These are phyloP conservation scores for Lasaia peninsularis DNA, from an alignment of 1,140 invertebrate genomes.

Conservation along the genomic window DNA sequence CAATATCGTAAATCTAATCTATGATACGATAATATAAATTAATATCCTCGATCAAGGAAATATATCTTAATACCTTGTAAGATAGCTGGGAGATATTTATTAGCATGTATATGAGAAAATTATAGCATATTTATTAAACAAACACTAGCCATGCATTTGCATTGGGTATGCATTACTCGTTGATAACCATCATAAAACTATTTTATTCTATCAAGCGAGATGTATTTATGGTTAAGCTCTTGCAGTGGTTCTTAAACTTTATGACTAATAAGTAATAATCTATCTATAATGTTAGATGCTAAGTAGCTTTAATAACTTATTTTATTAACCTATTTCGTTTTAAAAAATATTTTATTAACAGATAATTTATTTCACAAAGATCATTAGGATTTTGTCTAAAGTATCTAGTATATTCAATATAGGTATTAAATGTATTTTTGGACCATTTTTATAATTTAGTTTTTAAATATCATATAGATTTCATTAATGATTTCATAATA, in stretches of 20 bases:
- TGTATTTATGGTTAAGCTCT: not conserved
- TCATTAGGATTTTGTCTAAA: too few species aligned
- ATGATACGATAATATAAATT: too few species aligned
- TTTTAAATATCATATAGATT: too few species aligned
- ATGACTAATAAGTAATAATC: not conserved
- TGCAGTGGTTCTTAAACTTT: not conserved
- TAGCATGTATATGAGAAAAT: slow-evolving; percentile 9
- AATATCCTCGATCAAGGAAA: not conserved
- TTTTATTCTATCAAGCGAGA: slow-evolving; percentile 8
- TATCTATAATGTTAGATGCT: not conserved
- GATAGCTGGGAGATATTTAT: slow-evolving; percentile 5
- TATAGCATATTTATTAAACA: slow-evolving; percentile 9
- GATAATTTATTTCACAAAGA: too few species aligned
- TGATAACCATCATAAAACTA: slow-evolving; percentile 7
- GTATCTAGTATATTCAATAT: too few species aligned
- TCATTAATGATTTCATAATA: too few species aligned
- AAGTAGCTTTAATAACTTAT: too few species aligned
- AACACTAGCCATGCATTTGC: not conserved
- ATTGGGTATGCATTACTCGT: slow-evolving; percentile 4
- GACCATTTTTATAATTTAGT: too few species aligned
- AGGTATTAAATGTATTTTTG: too few species aligned
- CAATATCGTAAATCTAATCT: not conserved
- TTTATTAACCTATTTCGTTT: too few species aligned
- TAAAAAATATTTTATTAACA: too few species aligned
- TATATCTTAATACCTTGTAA: slow-evolving; percentile 4